phyloP scores from a whole-genome alignment of 2,113 vertebrate species.

The Takifugu flavidus region DNA sequence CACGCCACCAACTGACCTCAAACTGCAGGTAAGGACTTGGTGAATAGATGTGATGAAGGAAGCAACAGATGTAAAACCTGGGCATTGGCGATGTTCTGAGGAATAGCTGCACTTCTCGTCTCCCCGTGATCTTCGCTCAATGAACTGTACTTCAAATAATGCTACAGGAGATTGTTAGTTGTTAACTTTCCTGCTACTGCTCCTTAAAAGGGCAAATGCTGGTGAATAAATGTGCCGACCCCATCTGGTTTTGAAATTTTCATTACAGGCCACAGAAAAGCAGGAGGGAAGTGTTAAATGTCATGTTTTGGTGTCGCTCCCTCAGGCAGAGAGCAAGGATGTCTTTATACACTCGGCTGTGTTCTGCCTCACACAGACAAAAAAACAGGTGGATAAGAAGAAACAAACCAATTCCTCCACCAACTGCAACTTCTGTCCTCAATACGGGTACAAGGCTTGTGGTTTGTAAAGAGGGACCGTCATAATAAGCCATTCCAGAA shows the following conservation, averaged over 20 bases:
- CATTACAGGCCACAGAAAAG: constrained; percentile 39
- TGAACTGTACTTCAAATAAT: constrained; percentile 54
- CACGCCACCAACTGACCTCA: constrained; percentile 36
- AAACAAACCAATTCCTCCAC: constrained; percentile 13
- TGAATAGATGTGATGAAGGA: constrained; percentile 53
- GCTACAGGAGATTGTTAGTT: constrained; percentile 35
- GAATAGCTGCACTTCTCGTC: constrained; percentile 47
- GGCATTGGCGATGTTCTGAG: constrained; percentile 46
- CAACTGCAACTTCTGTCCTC: constrained; percentile 12
- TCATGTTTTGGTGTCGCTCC: constrained; percentile 45
- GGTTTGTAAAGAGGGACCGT: neutral
- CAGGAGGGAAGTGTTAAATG: constrained; percentile 27
- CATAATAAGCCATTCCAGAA: neutral
- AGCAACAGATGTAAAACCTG: constrained; percentile 37
- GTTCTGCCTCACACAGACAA: constrained; percentile 9
- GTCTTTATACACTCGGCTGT: constrained; percentile 13
- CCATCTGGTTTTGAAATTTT: constrained; percentile 31
- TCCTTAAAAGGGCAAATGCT: constrained; percentile 18
- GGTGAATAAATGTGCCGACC: constrained; percentile 36
- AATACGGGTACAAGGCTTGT: constrained; percentile 11
- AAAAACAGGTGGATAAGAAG: constrained; percentile 7
- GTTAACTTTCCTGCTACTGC: constrained; percentile 49
- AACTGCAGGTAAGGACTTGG: constrained; percentile 36
- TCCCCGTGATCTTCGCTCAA: constrained; percentile 44
- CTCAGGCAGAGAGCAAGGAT: constrained; percentile 46